phyloP scores from a whole-genome alignment of 2,113 vertebrate species.

The Erythrocercus mccallii region DNA sequence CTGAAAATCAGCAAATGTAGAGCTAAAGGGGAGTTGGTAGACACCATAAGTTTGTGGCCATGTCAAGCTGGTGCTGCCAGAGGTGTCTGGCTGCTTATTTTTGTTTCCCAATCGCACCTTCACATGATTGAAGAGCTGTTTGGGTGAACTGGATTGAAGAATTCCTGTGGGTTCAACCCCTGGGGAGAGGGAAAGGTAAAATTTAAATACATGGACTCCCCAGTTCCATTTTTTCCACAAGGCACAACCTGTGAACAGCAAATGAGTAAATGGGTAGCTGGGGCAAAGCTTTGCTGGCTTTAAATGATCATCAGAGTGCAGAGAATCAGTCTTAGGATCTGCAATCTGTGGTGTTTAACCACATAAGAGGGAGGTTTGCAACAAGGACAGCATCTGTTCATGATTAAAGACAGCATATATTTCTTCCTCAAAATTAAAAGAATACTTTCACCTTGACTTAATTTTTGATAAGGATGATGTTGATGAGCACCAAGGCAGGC shows the following conservation, averaged over 20 bases:
- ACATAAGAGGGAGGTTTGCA: not conserved
- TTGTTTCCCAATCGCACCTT: not conserved
- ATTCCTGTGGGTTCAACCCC: not conserved
- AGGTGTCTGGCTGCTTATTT: not conserved
- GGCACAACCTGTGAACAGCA: not conserved
- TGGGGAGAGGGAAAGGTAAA: rapidly evolving
- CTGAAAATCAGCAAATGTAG: not conserved
- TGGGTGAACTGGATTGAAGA: not conserved
- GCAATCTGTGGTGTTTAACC: not conserved
- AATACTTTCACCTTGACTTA: conserved; percentile 32
- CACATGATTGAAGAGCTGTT: not conserved
- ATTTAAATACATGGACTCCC: not conserved
- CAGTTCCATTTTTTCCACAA: rapidly evolving
- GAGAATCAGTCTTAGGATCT: not conserved
- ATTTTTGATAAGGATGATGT: conserved; percentile 1
- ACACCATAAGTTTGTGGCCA: not conserved
- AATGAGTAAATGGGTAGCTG: not conserved
- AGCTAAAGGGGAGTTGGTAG: rapidly evolving
- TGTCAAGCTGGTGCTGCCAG: not conserved
- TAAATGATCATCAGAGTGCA: not conserved
- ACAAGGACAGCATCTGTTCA: not conserved
- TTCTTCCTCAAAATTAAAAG: conserved; percentile 19
- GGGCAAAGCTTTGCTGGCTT: not conserved
- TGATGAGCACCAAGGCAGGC: not conserved
- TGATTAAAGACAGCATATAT: not conserved